A percentile compares a stretch with the other conserved stretches of the same genome.
Evolutionary conservation across 2,797 vertebrate genomes (phyloP).

Genomic region (Eremophila alpestris): DNA sequence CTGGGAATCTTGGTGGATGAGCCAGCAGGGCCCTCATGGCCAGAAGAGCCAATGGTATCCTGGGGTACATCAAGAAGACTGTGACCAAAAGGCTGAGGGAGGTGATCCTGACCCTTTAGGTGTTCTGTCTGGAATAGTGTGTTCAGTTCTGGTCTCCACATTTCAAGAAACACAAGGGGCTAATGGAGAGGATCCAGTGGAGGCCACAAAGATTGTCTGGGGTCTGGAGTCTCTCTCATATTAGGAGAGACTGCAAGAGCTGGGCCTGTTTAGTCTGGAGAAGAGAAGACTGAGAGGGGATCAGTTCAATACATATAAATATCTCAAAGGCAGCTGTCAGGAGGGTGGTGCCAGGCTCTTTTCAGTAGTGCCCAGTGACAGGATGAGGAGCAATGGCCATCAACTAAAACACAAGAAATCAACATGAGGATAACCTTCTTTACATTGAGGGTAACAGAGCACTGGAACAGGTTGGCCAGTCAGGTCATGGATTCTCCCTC

Average conservation of each 20-base stretch:
- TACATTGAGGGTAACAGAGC: neutral
- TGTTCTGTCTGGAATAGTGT: accelerated
- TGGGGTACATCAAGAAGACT: neutral
- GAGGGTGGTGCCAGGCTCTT: neutral
- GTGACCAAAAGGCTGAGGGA: neutral
- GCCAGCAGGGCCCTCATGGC: too few species aligned
- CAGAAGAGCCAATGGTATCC: accelerated
- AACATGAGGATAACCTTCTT: neutral
- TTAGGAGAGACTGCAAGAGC: accelerated
- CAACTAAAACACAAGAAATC: neutral
- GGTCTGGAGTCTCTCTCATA: neutral
- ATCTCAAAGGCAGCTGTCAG: neutral
- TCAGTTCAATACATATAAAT: neutral
- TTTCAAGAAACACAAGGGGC: neutral
- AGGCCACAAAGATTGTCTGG: neutral
- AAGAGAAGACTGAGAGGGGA: neutral
- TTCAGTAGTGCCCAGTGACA: neutral
- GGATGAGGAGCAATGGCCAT: neutral
- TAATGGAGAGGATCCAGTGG: neutral
- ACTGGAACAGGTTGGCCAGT: too few species aligned
- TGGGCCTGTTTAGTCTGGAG: neutral
- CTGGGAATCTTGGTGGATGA: neutral
- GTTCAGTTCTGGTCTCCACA: neutral
- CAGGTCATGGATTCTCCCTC: neutral
- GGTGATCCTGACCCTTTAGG: neutral